Base-by-base conservation (phyloP, 2,797 vertebrate genomes). In the Helostoma temminkii region DNA sequence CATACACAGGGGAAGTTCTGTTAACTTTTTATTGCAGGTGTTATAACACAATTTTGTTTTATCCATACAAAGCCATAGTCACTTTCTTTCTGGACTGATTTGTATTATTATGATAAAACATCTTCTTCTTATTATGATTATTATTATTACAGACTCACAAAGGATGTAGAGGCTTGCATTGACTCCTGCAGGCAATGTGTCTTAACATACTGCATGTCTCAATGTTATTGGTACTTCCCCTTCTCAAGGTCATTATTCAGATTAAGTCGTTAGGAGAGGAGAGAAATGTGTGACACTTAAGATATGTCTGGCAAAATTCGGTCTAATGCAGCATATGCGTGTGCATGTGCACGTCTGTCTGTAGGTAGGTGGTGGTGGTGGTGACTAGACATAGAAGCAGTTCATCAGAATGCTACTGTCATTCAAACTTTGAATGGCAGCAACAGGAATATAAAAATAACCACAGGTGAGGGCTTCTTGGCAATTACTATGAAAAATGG, bases 381-480 rank as follows among this genome's bases (percentile, higher is more conserved):
- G 66, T 72, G 37, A 16, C 14, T 18, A 39, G 15, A 39, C 65
- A 70, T 77, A 76, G 73, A 78, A 24, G 69, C 68, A 68, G 42
- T 65, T 82, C 73, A 81, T 84, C 80, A 70, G 61, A 83, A 82
- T 69, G 57, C 74, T 55, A 25, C 54, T 77, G 82, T 83, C 88
- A 91, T 82, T 91, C 78, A 89, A 79, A 82, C 46, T 79, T 87
- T 80, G 68, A 90, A 84, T 81, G 78, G 71, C 78, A 43, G n/a
- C 14, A 30, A 49, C 54, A 66, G 37, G 66, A 68, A 75, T 71
- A 74, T 80, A 70, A 80, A 82, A 89, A 84, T 68, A 81, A 76
- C 71, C 85, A 55, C 74, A 74, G 83, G 79, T 86, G 67, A 79
- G 74, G 74, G 76, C 74, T 63, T 81, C 56, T 63, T 2, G 6